Evolutionary conservation across 2,888 invertebrate species (phyloP).

Genomic region (Meganola albula): DNA sequence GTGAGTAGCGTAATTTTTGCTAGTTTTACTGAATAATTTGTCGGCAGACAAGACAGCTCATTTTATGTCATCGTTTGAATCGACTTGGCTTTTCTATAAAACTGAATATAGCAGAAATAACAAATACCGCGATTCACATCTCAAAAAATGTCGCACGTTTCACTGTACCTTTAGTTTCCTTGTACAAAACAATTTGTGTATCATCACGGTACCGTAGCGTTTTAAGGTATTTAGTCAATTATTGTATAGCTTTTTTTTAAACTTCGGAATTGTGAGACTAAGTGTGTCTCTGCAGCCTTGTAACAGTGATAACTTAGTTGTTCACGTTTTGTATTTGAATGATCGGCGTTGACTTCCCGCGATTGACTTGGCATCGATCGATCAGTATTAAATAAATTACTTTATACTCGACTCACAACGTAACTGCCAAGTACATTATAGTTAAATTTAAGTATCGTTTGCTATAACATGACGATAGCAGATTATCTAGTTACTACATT

Average conservation of each 20-base stretch:
- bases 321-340: slow-evolving; percentile 7
- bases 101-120: too few species aligned
- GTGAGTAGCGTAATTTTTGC: too few species aligned
- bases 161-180: slow-evolving; percentile 8
- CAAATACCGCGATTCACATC: too few species aligned
- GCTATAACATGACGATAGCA: slow-evolving; percentile 40
- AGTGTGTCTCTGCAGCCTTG: slow-evolving; percentile 48
- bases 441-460: slow-evolving; percentile 37
- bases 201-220: slow-evolving; percentile 45
- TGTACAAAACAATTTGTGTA: slow-evolving; percentile 26
- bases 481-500: slow-evolving; percentile 39
- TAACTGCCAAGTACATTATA: slow-evolving; percentile 43
- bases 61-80: too few species aligned
- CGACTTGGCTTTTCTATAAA: too few species aligned
- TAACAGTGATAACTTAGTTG: slow-evolving; percentile 43
- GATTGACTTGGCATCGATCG: slow-evolving; percentile 56
- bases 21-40: too few species aligned
- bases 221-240: slow-evolving; percentile 77
- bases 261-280: slow-evolving; percentile 45
- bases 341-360: slow-evolving; percentile 18
- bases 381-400: slow-evolving; percentile 65
- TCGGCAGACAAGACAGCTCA: too few species aligned
- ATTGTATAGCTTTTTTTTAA: slow-evolving; percentile 66
- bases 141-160: too few species aligned
- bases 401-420: slow-evolving; percentile 35